Evolutionary conservation across 2,797 vertebrate species (phyloP), one percentile per base, ranked within the genome.

Genomic region (Chloroceryle amazona): DNA sequence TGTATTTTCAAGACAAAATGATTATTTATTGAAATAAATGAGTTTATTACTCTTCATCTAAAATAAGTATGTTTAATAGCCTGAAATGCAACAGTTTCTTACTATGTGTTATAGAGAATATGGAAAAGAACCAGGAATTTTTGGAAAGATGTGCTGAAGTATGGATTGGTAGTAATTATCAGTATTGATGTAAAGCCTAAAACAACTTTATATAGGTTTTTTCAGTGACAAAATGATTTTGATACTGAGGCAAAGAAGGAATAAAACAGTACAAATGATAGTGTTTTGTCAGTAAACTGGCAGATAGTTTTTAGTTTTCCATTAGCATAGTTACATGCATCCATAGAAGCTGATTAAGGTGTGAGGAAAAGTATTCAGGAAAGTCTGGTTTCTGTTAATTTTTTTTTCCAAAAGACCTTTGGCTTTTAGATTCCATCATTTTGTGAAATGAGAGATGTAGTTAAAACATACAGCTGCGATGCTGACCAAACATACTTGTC

Each of bases 21-120:
- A 89, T 88, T 91, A 90, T 93, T 97, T 91, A 71, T 90, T 80
- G 47, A 52, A 67, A 94, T 96, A 92, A 71, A 72, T 62, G 8
- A 71, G 51, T 26, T 23, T 62, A 37, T n/a, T 80, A 35, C 28
- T 16, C 31, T 90, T 71, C 23, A 65, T 95, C 49, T 72, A 46
- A 90, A 85, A 21, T 61, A 47, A 96, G 37, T 35, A 49, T 54
- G 62, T 61, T 85, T 83, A 75, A 70, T 95, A 95, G 44, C 52
- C 23, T 86, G 68, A 28, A 94, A 90, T 42, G 19, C 28, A 80
- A 22, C 57, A 81, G 9, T 9, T 22, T 58, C 18, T 29, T 81
- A 31, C 31, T 7, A 6, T 3, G 10, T n/a, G 31, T 62, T 42
- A 18, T 2, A 35, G 37, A 62, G 11, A 54, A 49, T 15, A 22